Conservation (phyloP, 2,888 invertebrate species). For the Empis livida region DNA sequence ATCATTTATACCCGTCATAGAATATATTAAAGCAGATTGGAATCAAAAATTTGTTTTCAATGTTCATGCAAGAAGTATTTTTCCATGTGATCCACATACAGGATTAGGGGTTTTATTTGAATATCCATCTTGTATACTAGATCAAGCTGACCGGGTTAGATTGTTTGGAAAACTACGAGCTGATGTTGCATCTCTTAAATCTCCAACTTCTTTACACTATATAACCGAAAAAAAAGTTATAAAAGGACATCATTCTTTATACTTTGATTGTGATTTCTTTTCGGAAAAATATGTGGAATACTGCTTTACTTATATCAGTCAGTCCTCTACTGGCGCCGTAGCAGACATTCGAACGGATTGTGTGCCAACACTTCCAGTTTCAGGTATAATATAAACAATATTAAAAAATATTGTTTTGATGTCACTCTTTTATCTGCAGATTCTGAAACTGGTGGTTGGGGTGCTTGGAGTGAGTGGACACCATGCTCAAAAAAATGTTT, state of each 20-base stretch:
- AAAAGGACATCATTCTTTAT: slow-evolving; percentile 60
- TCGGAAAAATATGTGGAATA: slow-evolving; percentile 73
- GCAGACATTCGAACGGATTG: slow-evolving; percentile 75
- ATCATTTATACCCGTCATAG: slow-evolving; percentile 39
- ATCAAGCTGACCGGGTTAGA: slow-evolving; percentile 62
- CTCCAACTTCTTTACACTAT: slow-evolving; percentile 49
- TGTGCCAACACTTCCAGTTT: slow-evolving; percentile 66
- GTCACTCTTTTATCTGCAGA: too few species aligned
- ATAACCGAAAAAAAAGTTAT: slow-evolving; percentile 51
- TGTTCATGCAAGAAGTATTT: slow-evolving; percentile 69
- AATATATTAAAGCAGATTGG: slow-evolving; percentile 51
- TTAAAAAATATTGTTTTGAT: not conserved
- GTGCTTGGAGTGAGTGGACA: slow-evolving; percentile 75
- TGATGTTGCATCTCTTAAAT: slow-evolving; percentile 52
- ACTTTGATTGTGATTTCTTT: slow-evolving; percentile 71
- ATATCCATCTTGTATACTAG: slow-evolving; percentile 70
- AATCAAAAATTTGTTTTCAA: slow-evolving; percentile 75
- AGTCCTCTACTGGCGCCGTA: slow-evolving; percentile 72
- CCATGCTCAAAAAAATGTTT: slow-evolving; percentile 65
- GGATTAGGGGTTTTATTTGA: slow-evolving; percentile 70
- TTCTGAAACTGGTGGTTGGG: slow-evolving; percentile 65
- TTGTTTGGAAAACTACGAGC: slow-evolving; percentile 62
- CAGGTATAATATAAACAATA: slow-evolving; percentile 42
- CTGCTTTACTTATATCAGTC: slow-evolving; percentile 78
- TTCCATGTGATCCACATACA: slow-evolving; percentile 62